Percentiles rank a stretch among this genome's conserved stretches.
These are phyloP conservation scores for Eulemur coronatus DNA, from an alignment of 2,797 vertebrate genomes.

Conservation along the genomic window DNA sequence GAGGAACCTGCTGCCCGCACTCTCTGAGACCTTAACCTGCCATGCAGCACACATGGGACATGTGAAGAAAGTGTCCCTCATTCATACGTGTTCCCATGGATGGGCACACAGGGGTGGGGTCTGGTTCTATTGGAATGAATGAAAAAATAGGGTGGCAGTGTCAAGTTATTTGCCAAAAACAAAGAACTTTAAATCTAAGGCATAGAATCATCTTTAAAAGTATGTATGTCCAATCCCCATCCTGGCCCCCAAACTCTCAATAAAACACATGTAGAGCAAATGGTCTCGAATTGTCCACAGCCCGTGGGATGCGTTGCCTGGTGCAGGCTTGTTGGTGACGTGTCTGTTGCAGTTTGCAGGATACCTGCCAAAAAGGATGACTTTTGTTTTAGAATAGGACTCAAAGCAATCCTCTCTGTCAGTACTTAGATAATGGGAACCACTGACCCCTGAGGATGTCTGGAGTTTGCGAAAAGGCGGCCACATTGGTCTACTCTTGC, in stretches of 20 bases:
- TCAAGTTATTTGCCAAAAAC: background rate
- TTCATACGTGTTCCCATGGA: accelerated
- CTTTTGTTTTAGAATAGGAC: background rate
- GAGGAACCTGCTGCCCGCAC: accelerated
- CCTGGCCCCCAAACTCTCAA: background rate
- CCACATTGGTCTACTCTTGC: background rate
- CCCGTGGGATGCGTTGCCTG: accelerated
- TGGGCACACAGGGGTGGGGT: accelerated
- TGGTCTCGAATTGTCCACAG: background rate
- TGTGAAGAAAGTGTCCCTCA: background rate
- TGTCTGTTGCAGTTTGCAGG: background rate
- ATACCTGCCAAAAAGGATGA: background rate
- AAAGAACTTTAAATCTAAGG: background rate
- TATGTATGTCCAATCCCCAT: no score
- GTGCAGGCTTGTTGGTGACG: background rate
- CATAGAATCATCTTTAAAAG: background rate
- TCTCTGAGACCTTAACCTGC: accelerated
- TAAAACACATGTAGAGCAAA: background rate
- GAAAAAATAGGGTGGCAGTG: background rate
- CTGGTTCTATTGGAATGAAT: background rate
- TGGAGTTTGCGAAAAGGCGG: background rate
- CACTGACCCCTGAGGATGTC: background rate
- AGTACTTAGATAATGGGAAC: background rate
- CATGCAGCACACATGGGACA: accelerated
- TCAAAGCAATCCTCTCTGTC: background rate